Base-by-base conservation (phyloP, 2,888 invertebrate genomes). In the Buathra laborator region DNA sequence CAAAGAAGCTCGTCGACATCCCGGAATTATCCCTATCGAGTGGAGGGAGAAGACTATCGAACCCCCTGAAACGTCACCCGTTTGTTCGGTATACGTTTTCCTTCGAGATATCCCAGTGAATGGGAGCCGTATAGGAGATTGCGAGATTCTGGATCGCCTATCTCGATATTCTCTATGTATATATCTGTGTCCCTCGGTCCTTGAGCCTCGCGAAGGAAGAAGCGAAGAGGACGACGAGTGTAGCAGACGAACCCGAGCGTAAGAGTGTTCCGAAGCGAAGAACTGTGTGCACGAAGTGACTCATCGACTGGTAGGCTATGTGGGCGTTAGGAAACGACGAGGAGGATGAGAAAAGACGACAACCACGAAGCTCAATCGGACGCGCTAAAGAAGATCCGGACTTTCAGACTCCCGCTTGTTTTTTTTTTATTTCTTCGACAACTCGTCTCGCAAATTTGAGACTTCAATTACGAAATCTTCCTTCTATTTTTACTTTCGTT, bases 301-400 rank as follows among this genome's bases (percentile, higher is more conserved):
- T 90, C 90, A 90, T 90, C 89, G 88, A 85, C 83, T 85, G 74
- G 74, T 74, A 74, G 68, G 51, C 46, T 24, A 75, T 44, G 88
- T 88, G 85, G 90, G 88, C 87, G 87, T 87, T 59, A 89, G 87
- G 84, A 89, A 90, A 87, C 62, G 82, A 64, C 51, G 37, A 64
- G 2, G 64, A 66, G n/a, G 53, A 76, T 64, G 37, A 67, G 14
- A 64, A 64, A 84, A 53, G 70, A 70, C 46, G 29, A 59, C 74
- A 46, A 64, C 53, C 32, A 56, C 53, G 76, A 66, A 24, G 64
- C 48, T 64, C 72, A 59, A 72, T 56, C 56, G 44, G 74, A 76
- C 77, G 74, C 59, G 59, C 46, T 14, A 48, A 29, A 62, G 70
- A 79, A 48, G 64, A 79, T 77, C 64, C 67, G 48, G 53, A 62